These are phyloP conservation scores for Drosophila azteca DNA, from an alignment of 1,140 invertebrate species.

Conservation along the genomic window DNA sequence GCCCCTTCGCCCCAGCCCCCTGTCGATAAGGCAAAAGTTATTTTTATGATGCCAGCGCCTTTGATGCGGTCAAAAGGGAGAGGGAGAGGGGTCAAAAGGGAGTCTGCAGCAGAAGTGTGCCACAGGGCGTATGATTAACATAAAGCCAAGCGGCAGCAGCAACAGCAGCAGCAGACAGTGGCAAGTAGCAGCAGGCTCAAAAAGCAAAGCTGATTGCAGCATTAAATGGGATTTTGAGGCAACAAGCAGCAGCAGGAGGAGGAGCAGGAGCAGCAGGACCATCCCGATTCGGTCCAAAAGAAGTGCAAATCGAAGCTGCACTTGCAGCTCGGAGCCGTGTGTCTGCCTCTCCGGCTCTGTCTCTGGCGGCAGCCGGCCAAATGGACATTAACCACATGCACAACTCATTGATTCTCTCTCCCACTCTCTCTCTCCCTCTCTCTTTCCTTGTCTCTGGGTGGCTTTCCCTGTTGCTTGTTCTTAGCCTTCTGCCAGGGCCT, in stretches of 20 bases:
- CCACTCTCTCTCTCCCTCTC: neutral
- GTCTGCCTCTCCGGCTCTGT: neutral
- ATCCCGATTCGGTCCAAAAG: constrained; percentile 14
- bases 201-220: constrained; percentile 75
- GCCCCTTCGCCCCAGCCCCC: no score
- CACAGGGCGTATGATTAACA: constrained; percentile 74
- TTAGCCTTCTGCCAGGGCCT: no score
- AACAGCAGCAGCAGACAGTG: constrained; percentile 36
- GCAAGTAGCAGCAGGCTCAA: constrained; percentile 60
- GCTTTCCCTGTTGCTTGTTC: no score
- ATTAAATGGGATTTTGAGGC: constrained; percentile 67
- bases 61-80: constrained; percentile 41
- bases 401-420: constrained; percentile 51
- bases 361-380: constrained; percentile 33
- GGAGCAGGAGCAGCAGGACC: constrained; percentile 6
- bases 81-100: constrained; percentile 33
- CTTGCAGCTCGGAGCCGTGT: constrained; percentile 8
- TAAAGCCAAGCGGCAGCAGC: constrained; percentile 46
- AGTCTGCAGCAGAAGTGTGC: constrained; percentile 10
- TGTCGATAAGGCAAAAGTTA: constrained; percentile 21
- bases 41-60: constrained; percentile 40
- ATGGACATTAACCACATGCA: constrained; percentile 72
- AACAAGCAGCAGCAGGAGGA: constrained; percentile 18
- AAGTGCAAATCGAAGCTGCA: constrained; percentile 65
- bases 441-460: neutral